Evolutionary conservation across 2,888 invertebrate species (phyloP).

Genomic region (Nymphalis polychloros): DNA sequence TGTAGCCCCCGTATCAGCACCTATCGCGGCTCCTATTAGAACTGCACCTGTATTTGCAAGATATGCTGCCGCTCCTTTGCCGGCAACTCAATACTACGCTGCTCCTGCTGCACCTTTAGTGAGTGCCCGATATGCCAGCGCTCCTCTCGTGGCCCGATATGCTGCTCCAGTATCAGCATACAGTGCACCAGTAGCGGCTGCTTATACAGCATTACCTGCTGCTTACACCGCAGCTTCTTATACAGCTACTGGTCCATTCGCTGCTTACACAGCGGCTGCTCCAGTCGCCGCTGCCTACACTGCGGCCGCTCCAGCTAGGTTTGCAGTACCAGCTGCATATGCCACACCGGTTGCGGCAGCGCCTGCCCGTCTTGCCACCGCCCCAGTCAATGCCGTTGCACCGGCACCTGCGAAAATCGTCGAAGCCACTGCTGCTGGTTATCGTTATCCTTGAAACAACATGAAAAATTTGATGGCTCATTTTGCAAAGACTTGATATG

Average conservation of each 20-base stretch:
- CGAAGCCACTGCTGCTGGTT: constrained; percentile 70
- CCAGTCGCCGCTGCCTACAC: constrained; percentile 46
- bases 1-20: constrained; percentile 47
- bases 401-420: constrained; percentile 83
- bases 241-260: constrained; percentile 38
- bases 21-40: constrained; percentile 48
- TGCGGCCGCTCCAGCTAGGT: constrained; percentile 38
- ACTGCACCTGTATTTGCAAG: constrained; percentile 42
- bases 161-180: constrained; percentile 27
- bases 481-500: constrained; percentile 66
- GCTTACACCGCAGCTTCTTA: constrained; percentile 20
- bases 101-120: constrained; percentile 60
- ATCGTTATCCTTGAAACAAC: constrained; percentile 66
- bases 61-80: constrained; percentile 40
- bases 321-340: constrained; percentile 33
- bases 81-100: constrained; percentile 40
- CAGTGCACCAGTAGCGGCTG: constrained; percentile 24
- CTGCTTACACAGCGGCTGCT: constrained; percentile 40
- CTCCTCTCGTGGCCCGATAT: constrained; percentile 23
- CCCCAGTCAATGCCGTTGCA: constrained; percentile 50
- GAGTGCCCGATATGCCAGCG: constrained; percentile 48
- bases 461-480: constrained; percentile 52
- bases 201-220: constrained; percentile 30
- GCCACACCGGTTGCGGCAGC: constrained; percentile 13
- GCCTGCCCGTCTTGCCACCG: constrained; percentile 40